These are phyloP conservation scores for Trilocha varians DNA, from an alignment of 2,888 invertebrate species.

Conservation along the genomic window DNA sequence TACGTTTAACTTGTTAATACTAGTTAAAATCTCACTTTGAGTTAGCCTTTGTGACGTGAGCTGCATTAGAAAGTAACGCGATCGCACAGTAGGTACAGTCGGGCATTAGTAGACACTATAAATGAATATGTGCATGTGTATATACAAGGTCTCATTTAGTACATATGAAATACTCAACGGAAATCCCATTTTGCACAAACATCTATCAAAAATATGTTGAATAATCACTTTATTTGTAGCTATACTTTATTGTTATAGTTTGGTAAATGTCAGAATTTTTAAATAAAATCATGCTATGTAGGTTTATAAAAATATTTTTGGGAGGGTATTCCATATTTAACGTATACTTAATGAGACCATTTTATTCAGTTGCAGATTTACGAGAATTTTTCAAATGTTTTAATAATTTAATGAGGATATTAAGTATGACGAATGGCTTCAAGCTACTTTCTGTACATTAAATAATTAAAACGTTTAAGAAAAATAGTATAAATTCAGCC, in stretches of 20 bases:
- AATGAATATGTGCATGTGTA: not conserved
- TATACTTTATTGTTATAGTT: too few relatives aligned
- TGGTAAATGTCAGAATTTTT: too few relatives aligned
- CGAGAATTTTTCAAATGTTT: too few relatives aligned
- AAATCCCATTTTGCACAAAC: too few relatives aligned
- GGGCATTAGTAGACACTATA: slow-evolving; percentile 40
- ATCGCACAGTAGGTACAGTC: slow-evolving; percentile 23
- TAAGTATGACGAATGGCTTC: not conserved
- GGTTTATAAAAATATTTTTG: too few relatives aligned
- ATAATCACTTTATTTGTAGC: too few relatives aligned
- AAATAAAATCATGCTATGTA: too few relatives aligned
- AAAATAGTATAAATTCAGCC: slow-evolving; percentile 49
- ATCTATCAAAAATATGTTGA: too few relatives aligned
- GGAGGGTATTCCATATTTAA: too few relatives aligned
- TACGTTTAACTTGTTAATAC: slow-evolving; percentile 31
- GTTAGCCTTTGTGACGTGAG: slow-evolving; percentile 37
- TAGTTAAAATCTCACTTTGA: slow-evolving; percentile 48
- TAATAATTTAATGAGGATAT: slow-evolving; percentile 3
- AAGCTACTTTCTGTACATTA: slow-evolving; percentile 46
- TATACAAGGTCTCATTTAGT: not conserved
- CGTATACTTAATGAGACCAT: too few relatives aligned
- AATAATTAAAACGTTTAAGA: slow-evolving; percentile 38
- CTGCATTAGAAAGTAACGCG: slow-evolving; percentile 17
- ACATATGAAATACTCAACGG: too few relatives aligned
- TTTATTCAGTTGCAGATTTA: too few relatives aligned